These are phyloP conservation scores for Valencia hispanica DNA, from an alignment of 2,797 vertebrate species.

Conservation along the genomic window DNA sequence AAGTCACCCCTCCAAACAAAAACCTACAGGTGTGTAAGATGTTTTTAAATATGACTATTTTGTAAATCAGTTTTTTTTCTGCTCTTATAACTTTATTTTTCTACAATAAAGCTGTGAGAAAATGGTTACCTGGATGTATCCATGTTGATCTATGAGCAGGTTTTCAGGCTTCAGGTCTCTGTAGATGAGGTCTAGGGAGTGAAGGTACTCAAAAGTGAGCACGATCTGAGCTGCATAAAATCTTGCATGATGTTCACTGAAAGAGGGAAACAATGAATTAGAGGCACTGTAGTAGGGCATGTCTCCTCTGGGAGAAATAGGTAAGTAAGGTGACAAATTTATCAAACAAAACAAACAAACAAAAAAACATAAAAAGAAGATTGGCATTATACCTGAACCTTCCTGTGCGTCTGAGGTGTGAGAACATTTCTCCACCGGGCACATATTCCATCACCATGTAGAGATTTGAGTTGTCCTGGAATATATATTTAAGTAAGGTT, in stretches of 20 bases:
- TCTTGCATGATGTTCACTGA: slow-evolving; percentile 95
- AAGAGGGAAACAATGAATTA: slow-evolving; percentile 20
- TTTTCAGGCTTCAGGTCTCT: slow-evolving; percentile 99
- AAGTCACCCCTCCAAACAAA: background rate
- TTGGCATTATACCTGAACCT: slow-evolving; percentile 89
- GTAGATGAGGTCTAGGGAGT: slow-evolving; percentile 99
- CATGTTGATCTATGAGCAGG: slow-evolving; percentile 99
- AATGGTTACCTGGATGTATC: slow-evolving; percentile 94
- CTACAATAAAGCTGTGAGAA: slow-evolving; percentile 6
- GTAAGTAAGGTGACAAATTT: background rate
- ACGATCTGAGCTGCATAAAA: slow-evolving; percentile 99
- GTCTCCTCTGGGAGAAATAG: background rate
- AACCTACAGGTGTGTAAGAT: background rate
- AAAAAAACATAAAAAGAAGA: background rate
- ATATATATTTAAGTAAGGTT: background rate
- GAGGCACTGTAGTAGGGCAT: background rate
- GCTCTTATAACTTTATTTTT: background rate
- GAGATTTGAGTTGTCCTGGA: slow-evolving; percentile 98
- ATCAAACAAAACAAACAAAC: background rate
- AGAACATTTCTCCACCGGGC: slow-evolving; percentile 99
- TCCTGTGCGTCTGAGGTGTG: slow-evolving; percentile 98
- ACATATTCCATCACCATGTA: slow-evolving; percentile 99
- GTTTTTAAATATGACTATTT: slow-evolving; percentile 2
- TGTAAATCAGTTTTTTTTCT: background rate
- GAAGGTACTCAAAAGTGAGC: slow-evolving; percentile 99